Percentiles rank a stretch among this genome's conserved stretches.
Evolutionary conservation across 2,797 vertebrate genomes (phyloP).

Genomic region (Schizothorax lantsangensis): DNA sequence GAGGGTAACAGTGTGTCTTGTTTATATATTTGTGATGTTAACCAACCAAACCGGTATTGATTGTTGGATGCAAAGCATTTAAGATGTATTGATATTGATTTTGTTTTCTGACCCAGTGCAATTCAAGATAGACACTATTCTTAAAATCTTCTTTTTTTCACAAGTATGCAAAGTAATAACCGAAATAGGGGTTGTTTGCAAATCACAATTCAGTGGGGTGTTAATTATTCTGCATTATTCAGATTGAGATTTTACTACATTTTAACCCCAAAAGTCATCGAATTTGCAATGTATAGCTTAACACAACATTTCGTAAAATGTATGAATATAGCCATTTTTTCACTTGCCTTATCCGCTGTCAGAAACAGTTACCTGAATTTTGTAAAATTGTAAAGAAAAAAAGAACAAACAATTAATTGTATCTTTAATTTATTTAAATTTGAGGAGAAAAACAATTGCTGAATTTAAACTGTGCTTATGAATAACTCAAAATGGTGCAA

Average conservation of each 20-base stretch:
- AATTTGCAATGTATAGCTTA: constrained; percentile 55
- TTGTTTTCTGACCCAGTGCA: constrained; percentile 23
- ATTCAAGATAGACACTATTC: constrained; percentile 26
- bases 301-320: constrained; percentile 45
- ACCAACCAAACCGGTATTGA: constrained; percentile 36
- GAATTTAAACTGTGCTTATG: constrained; percentile 94
- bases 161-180: constrained; percentile 71
- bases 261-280: constrained; percentile 31
- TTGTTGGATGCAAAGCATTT: constrained; percentile 44
- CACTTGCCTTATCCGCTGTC: constrained; percentile 93
- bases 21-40: constrained; percentile 56
- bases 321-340: constrained; percentile 78
- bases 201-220: constrained; percentile 40
- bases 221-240: constrained; percentile 25
- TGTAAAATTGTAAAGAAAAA: constrained; percentile 86
- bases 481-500: constrained; percentile 93
- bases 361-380: constrained; percentile 88
- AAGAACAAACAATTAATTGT: constrained; percentile 65
- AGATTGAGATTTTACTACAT: constrained; percentile 35
- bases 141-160: background rate
- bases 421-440: constrained; percentile 92
- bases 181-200: constrained; percentile 15
- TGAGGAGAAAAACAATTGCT: constrained; percentile 86
- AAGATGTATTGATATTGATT: constrained; percentile 32
- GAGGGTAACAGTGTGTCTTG: constrained; percentile 65